phyloP scores from a whole-genome alignment of 2,797 vertebrate species.

The Apogon hyalosoma region DNA sequence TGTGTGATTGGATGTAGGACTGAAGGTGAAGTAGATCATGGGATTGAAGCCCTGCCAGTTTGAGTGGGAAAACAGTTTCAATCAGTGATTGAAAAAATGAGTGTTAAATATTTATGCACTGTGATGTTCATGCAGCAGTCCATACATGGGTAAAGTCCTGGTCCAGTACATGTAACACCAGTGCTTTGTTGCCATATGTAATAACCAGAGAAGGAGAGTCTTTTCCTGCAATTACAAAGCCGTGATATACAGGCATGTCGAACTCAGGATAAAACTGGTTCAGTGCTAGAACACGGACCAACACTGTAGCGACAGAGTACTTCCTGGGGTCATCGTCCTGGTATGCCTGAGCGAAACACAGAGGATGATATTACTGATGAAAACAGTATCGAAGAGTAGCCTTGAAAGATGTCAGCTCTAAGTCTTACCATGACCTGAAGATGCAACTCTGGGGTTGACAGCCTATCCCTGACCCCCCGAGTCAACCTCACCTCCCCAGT shows the following conservation, averaged over 20 bases:
- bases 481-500: slow-evolving; percentile 77
- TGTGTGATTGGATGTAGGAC: slow-evolving; percentile 75
- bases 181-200: slow-evolving; percentile 81
- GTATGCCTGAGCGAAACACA: slow-evolving; percentile 76
- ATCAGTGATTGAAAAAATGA: slow-evolving; percentile 5
- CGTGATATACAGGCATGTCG: slow-evolving; percentile 71
- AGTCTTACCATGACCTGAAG: slow-evolving; percentile 83
- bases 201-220: slow-evolving; percentile 78
- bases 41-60: slow-evolving; percentile 82
- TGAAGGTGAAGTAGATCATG: slow-evolving; percentile 79
- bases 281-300: slow-evolving; percentile 80
- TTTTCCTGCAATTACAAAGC: slow-evolving; percentile 78
- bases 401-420: neutral
- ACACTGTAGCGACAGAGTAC: slow-evolving; percentile 83
- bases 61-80: neutral
- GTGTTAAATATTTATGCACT: neutral
- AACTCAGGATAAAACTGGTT: slow-evolving; percentile 84
- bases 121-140: neutral
- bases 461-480: slow-evolving; percentile 69
- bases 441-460: slow-evolving; percentile 67
- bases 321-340: slow-evolving; percentile 87
- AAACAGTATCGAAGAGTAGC: too few species aligned
- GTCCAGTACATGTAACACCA: slow-evolving; percentile 82
- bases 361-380: neutral
- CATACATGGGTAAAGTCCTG: slow-evolving; percentile 85